Evolutionary conservation across 2,113 vertebrate genomes (phyloP), one percentile per base, ranked within the genome.

Genomic region (Ranitomeya imitator): DNA sequence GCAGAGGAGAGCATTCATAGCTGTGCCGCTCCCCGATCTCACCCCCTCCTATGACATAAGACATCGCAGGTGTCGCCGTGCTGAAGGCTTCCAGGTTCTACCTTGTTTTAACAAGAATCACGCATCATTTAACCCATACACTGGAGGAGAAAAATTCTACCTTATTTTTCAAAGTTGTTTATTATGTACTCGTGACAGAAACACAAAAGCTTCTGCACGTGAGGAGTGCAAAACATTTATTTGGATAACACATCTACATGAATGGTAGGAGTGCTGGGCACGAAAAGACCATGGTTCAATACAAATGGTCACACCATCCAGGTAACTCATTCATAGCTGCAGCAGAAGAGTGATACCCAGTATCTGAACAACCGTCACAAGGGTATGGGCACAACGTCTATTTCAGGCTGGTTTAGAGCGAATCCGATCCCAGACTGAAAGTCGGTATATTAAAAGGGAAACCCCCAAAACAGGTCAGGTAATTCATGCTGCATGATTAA

Each of bases 71-170:
- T 84, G 63, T 55, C 12, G 5, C 59, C 61, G 6, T 2, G 65
- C 65, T 84, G 12, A 26, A 54, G 18, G 37, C 63, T 54, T 83
- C 37, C n/a, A 69, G 37, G 19, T n/a, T 19, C n/a, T 63, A 52
- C 57, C 54, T 83, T 83, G 81, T 69, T 83, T 83, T 54, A 13
- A 83, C 45, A 54, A 83, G 45, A 21, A 9, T n/a, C 45, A 54
- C 51, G 61, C 81, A 54, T 83, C 63, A 84, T 71, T 71, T 84
- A 84, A 52, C 13, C 63, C 51, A 10, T 69, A 54, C 18, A 83
- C n/a, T 15, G 18, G 21, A 4, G 6, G 4, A 51, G 71, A 51
- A 18, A 76, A 76, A 76, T 76, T 4, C 15, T 13, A 52, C 16
- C 16, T 61, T 63, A 79, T 31, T 18, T 60, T 23, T 54, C 74